Conservation (phyloP, 2,888 invertebrate species). For the Scrobipalpa costella region DNA sequence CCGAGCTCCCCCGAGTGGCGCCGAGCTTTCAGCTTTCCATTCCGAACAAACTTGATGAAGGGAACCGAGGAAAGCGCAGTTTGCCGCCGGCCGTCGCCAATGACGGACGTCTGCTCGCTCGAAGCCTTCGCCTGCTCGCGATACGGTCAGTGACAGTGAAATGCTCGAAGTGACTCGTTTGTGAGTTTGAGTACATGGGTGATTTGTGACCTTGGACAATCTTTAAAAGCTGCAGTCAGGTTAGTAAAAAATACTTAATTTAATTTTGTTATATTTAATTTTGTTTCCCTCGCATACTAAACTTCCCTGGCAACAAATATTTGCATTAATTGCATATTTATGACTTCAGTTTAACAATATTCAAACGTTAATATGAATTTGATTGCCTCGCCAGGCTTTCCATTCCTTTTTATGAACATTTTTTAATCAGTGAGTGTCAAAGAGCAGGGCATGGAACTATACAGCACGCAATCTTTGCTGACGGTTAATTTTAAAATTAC, state of each 20-base stretch:
- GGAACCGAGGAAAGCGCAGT: constrained; percentile 48
- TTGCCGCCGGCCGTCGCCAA: constrained; percentile 45
- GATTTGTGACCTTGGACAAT: constrained; percentile 18
- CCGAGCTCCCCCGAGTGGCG: constrained; percentile 40
- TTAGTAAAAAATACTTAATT: not conserved
- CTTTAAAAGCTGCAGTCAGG: not conserved
- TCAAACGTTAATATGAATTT: constrained; percentile 12
- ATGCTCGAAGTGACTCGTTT: constrained; percentile 48
- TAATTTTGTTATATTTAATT: not conserved
- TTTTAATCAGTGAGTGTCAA: constrained; percentile 7
- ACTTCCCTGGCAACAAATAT: not conserved
- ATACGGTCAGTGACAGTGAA: constrained; percentile 50
- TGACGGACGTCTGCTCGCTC: constrained; percentile 41
- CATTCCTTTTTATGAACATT: not conserved
- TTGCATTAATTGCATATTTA: constrained; percentile 20
- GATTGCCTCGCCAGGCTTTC: not conserved
- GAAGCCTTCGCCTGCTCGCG: constrained; percentile 31
- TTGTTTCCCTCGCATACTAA: constrained; percentile 3
- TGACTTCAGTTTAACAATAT: constrained; percentile 15
- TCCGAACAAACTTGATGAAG: constrained; percentile 44
- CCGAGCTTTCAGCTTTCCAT: constrained; percentile 48
- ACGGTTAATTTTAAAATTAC: constrained; percentile 10
- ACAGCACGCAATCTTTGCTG: constrained; percentile 1
- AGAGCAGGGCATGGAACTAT: constrained; percentile 6
- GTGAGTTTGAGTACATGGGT: constrained; percentile 45